A percentile compares a stretch with the other conserved stretches of the same genome.
These are phyloP conservation scores for Perca fluviatilis DNA, from an alignment of 2,113 vertebrate species.

Conservation along the genomic window DNA sequence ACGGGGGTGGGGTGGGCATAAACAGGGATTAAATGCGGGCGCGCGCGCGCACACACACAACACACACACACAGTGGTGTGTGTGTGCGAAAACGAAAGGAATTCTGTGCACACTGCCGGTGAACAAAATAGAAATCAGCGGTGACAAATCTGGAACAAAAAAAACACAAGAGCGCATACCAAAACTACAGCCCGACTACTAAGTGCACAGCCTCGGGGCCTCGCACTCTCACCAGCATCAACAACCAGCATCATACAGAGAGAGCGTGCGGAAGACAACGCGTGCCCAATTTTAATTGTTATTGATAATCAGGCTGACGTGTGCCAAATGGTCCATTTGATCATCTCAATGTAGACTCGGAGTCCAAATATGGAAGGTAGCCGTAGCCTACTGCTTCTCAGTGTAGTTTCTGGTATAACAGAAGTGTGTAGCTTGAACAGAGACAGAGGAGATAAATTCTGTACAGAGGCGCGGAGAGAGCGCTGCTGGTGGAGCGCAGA, in stretches of 20 bases:
- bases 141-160: slow-evolving; percentile 42
- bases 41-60: slow-evolving; percentile 28
- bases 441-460: neutral
- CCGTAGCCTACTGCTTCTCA: slow-evolving; percentile 18
- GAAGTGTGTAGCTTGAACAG: neutral
- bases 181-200: slow-evolving; percentile 31
- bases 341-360: slow-evolving; percentile 31
- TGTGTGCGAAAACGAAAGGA: slow-evolving; percentile 28
- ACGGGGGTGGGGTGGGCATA: slow-evolving; percentile 80
- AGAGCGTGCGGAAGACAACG: neutral
- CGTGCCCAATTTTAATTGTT: slow-evolving; percentile 68
- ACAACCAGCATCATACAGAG: slow-evolving; percentile 30
- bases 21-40: slow-evolving; percentile 77
- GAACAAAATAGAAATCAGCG: slow-evolving; percentile 55
- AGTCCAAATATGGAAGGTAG: slow-evolving; percentile 30
- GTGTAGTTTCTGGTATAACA: slow-evolving; percentile 26
- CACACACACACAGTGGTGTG: slow-evolving; percentile 12
- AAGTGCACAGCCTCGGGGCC: slow-evolving; percentile 43
- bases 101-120: slow-evolving; percentile 43
- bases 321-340: slow-evolving; percentile 72
- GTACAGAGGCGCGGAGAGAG: neutral
- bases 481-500: slow-evolving; percentile 44
- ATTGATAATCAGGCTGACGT: slow-evolving; percentile 62
- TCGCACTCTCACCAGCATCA: slow-evolving; percentile 16
- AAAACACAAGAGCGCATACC: neutral